Base-by-base conservation (phyloP, 2,113 vertebrate species). In the Phalacrocorax pelagicus region DNA sequence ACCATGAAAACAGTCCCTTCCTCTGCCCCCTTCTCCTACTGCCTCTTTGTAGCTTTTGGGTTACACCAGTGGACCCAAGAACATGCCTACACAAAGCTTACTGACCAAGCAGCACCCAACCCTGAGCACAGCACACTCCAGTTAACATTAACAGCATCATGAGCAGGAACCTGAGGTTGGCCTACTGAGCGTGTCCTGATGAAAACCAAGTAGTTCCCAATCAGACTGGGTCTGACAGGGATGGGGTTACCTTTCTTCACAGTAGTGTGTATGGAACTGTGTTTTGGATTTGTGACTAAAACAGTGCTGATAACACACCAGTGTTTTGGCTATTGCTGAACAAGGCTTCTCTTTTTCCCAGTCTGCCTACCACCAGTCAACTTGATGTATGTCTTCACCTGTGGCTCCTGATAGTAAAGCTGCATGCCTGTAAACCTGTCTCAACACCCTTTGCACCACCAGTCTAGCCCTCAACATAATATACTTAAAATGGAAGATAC, bases 131-230 rank as follows among this genome's bases (percentile, higher is more conserved):
- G 46, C 47, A 61, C 1, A 1, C 20, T 26, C 23, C 46, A 66
- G 46, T 21, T 38, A 23, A 38, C 12, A 22, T 1, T 7, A 38
- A 47, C 1, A 82, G 19, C 5, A 1, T 8, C 49, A 46, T 1
- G 0, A 77, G 16, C 44, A 73, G 29, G 0, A n/a, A 69, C n/a
- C 29, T 10, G 24, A 81, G 27, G 27, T 27, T 72, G 22, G 15
- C 30, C 32, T 71, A 19, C 70, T 16, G 14, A 85, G 34, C 20
- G 54, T 26, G 6, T 58, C 6, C 66, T 58, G 19, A 67, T 3
- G 47, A 36, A 58, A 82, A 62, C 0, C 6, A 49, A 7, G 10
- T 0, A 26, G 7, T 8, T 69, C 11, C 32, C 24, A 72, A 1
- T 6, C 24, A 4, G 8, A 49, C 51, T 49, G 47, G 32, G 22